Percentiles rank a stretch among this genome's conserved stretches.
Conservation (phyloP, 64 coral and sea anemone genomes). For the Montipora efflorescens region DNA sequence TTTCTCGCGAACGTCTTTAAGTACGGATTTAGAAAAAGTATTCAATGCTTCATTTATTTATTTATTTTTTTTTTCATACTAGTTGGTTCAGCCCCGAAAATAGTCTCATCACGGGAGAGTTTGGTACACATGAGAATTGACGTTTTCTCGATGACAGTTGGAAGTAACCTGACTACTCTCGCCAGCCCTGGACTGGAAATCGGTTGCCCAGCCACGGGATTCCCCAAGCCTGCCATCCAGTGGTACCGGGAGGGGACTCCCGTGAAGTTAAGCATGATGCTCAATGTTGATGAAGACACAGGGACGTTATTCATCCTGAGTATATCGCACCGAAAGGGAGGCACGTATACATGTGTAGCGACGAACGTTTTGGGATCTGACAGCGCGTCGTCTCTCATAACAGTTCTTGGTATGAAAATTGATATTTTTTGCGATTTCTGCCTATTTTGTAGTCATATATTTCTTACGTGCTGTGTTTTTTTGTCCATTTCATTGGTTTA, state of each 20-base stretch:
- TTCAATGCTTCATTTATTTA: neutral
- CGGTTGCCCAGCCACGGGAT: slow-evolving; percentile 54
- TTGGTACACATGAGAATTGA: slow-evolving; percentile 6
- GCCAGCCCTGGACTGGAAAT: slow-evolving; percentile 47
- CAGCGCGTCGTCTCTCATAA: slow-evolving; percentile 28
- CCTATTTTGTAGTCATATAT: too few species aligned
- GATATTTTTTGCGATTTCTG: neutral
- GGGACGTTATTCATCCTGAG: slow-evolving; percentile 17
- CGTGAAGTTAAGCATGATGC: slow-evolving; percentile 34
- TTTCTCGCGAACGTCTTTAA: too few species aligned
- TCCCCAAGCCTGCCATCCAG: slow-evolving; percentile 47
- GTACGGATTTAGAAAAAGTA: too few species aligned
- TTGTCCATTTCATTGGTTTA: neutral
- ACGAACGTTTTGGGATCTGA: slow-evolving; percentile 43
- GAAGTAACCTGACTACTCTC: slow-evolving; percentile 49
- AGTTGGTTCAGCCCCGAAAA: slow-evolving; percentile 55
- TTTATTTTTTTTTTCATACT: neutral
- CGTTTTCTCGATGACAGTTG: slow-evolving; percentile 10
- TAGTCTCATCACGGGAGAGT: neutral
- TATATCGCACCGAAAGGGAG: slow-evolving; percentile 41
- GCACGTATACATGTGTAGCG: slow-evolving; percentile 38
- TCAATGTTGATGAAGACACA: slow-evolving; percentile 28
- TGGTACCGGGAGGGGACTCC: slow-evolving; percentile 38
- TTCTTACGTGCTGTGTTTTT: neutral
- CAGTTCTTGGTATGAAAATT: slow-evolving; percentile 30